Conservation (phyloP, 2,888 invertebrate species). For the Nomada flava region DNA sequence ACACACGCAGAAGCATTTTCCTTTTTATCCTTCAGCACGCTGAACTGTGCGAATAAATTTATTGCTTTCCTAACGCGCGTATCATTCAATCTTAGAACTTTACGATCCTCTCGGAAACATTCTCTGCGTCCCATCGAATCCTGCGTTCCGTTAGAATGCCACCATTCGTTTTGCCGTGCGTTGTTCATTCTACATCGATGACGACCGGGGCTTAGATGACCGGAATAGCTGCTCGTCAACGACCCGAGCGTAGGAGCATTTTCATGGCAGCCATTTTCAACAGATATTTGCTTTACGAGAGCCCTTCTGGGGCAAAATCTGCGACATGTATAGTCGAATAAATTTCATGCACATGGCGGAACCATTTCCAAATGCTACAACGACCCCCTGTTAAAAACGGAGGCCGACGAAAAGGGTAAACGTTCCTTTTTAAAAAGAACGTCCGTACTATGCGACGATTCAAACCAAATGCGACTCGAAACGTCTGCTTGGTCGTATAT, state of each 20-base stretch:
- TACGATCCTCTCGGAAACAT: neutral
- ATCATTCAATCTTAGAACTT: neutral
- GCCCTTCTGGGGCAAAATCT: slow-evolving; percentile 48
- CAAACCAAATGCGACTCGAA: slow-evolving; percentile 41
- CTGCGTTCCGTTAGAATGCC: neutral
- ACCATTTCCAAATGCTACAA: slow-evolving; percentile 50
- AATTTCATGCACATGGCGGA: slow-evolving; percentile 54
- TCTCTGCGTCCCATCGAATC: too few species aligned
- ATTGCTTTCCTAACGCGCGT: neutral
- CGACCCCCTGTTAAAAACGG: slow-evolving; percentile 39
- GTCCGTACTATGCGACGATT: slow-evolving; percentile 40
- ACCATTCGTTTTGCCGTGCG: neutral
- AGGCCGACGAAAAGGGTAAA: slow-evolving; percentile 27
- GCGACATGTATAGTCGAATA: slow-evolving; percentile 61
- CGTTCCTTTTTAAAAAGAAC: slow-evolving; percentile 18
- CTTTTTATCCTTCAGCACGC: too few species aligned
- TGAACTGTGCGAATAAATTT: too few species aligned
- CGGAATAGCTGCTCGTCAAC: neutral
- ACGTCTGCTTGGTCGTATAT: slow-evolving; percentile 12
- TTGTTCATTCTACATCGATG: neutral
- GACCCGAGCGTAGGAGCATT: neutral
- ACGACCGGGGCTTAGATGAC: too few species aligned
- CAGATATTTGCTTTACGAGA: slow-evolving; percentile 46
- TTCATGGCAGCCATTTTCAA: slow-evolving; percentile 30
- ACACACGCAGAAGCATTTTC: too few species aligned